phyloP scores from a whole-genome alignment of 2,113 vertebrate species.

The Anhinga anhinga region DNA sequence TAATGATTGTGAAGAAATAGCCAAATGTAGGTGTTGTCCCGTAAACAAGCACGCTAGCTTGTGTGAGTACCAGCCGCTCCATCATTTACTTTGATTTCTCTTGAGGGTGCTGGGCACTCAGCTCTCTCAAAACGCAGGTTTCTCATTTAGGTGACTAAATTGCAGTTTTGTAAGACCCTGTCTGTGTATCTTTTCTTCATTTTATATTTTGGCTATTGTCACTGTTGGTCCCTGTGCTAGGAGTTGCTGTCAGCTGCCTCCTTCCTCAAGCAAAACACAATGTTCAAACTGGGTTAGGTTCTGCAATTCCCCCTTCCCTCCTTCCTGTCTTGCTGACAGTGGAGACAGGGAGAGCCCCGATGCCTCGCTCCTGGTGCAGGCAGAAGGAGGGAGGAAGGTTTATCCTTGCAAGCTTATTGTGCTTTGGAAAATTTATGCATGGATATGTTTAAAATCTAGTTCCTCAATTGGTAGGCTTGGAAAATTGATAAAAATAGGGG shows the following conservation, averaged over 20 bases:
- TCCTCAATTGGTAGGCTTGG: background rate
- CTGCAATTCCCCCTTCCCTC: background rate
- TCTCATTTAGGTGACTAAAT: background rate
- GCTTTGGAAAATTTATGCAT: background rate
- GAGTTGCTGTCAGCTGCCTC: background rate
- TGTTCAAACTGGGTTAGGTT: background rate
- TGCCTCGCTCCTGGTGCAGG: background rate
- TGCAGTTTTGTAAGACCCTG: background rate
- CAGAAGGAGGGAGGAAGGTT: background rate
- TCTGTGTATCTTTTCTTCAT: background rate
- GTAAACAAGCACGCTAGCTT: background rate
- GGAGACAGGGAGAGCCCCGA: accelerated
- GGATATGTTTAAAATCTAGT: background rate
- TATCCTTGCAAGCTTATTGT: background rate
- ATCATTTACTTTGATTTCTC: background rate
- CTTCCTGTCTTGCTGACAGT: background rate
- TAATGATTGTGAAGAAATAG: background rate
- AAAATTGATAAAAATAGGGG: background rate
- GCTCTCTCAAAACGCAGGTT: background rate
- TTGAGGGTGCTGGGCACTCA: background rate
- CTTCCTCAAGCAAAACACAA: background rate
- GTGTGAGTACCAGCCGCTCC: background rate
- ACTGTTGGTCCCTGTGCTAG: background rate
- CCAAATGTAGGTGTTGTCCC: background rate
- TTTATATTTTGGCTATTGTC: background rate